Conservation (phyloP, 2,888 invertebrate genomes). For the Tromatobia lineatoria region DNA sequence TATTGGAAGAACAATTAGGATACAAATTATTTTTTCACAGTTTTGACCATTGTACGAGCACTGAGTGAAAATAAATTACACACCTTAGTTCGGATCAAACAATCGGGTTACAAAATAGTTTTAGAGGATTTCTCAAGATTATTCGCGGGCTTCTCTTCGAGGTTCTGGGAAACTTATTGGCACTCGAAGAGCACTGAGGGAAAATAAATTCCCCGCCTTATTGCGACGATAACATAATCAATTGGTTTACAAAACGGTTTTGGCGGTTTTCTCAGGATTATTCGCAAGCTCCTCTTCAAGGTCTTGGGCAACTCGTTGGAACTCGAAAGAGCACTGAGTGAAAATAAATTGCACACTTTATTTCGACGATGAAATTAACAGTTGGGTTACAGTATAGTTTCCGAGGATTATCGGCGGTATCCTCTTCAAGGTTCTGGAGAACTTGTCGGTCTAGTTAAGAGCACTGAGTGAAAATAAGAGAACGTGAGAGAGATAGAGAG, state of each 20-base stretch:
- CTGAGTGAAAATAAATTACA: too few relatives aligned
- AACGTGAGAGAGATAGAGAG: neutral
- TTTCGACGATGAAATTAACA: neutral
- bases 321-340: too few relatives aligned
- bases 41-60: too few relatives aligned
- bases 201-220: neutral
- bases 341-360: too few relatives aligned
- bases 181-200: neutral
- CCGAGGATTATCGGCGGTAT: neutral
- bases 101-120: too few relatives aligned
- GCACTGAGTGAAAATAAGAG: neutral
- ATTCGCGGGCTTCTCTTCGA: neutral
- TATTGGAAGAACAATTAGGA: too few relatives aligned
- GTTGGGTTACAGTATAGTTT: neutral
- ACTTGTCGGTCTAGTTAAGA: neutral
- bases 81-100: too few relatives aligned
- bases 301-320: too few relatives aligned
- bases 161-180: neutral
- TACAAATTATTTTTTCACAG: too few relatives aligned
- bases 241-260: conserved; percentile 8
- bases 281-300: too few relatives aligned
- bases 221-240: neutral
- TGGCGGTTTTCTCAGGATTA: too few relatives aligned
- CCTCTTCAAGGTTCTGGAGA: conserved; percentile 19
- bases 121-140: neutral